These are phyloP conservation scores for Noctuana brunneofusca DNA, from an alignment of 2,888 invertebrate genomes.

Conservation along the genomic window DNA sequence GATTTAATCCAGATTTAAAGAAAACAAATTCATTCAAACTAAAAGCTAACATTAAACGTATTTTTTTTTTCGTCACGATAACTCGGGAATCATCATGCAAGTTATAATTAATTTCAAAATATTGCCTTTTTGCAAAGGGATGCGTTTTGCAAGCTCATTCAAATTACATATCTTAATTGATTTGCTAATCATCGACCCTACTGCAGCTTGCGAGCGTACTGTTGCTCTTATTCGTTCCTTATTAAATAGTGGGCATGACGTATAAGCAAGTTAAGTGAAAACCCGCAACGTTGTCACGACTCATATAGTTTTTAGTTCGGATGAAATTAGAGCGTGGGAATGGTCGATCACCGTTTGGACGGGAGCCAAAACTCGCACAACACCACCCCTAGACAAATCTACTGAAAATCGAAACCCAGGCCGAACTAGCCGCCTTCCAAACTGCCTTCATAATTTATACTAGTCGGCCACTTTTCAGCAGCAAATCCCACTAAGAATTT, in stretches of 20 bases:
- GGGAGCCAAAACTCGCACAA: slow-evolving; percentile 58
- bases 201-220: too few relatives aligned
- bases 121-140: too few relatives aligned
- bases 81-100: too few relatives aligned
- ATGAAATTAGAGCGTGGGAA: slow-evolving; percentile 68
- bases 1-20: too few relatives aligned
- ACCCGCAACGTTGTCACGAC: slow-evolving; percentile 48
- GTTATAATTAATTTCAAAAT: too few relatives aligned
- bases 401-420: slow-evolving; percentile 50
- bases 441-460: slow-evolving; percentile 21
- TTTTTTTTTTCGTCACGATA: too few relatives aligned
- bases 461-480: slow-evolving; percentile 23
- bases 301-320: slow-evolving; percentile 59
- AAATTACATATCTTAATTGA: too few relatives aligned
- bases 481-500: slow-evolving; percentile 16
- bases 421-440: slow-evolving; percentile 35
- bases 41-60: too few relatives aligned
- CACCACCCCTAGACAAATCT: slow-evolving; percentile 62
- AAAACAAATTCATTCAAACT: too few relatives aligned
- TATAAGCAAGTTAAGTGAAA: slow-evolving; percentile 39
- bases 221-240: neutral
- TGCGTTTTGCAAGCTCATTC: too few relatives aligned
- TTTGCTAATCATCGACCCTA: too few relatives aligned
- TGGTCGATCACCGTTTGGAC: slow-evolving; percentile 67
- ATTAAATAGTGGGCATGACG: neutral